Conservation (phyloP, 2,888 invertebrate genomes). For the Zonitis immaculata region DNA sequence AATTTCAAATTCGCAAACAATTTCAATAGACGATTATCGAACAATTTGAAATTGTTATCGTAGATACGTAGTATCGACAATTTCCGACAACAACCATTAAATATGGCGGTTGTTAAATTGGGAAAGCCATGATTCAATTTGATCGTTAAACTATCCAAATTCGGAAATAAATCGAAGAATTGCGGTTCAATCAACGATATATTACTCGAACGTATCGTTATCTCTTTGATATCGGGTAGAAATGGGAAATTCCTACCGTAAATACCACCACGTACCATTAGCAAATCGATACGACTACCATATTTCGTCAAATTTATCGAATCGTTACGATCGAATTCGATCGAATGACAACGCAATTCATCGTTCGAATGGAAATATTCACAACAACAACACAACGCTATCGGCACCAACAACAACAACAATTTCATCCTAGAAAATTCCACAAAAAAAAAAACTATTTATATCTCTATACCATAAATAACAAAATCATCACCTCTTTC, state of each 20-base stretch:
- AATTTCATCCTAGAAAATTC: neutral
- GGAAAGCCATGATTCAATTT: constrained; percentile 21
- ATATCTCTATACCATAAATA: no score
- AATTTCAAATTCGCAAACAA: constrained; percentile 11
- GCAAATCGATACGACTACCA: constrained; percentile 16
- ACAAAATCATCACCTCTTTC: no score
- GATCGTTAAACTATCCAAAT: constrained; percentile 17
- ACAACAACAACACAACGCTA: constrained; percentile 2
- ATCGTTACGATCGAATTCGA: constrained; percentile 14
- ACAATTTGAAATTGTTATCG: constrained; percentile 16
- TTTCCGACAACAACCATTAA: constrained; percentile 17
- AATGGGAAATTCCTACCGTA: constrained; percentile 13
- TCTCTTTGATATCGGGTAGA: constrained; percentile 12
- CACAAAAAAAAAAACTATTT: no score
- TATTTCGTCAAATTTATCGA: constrained; percentile 13
- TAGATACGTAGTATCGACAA: constrained; percentile 11
- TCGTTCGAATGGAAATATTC: constrained; percentile 13
- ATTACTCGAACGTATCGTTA: constrained; percentile 15
- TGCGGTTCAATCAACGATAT: constrained; percentile 15
- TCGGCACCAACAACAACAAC: neutral
- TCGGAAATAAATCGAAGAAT: constrained; percentile 14
- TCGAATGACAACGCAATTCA: constrained; percentile 13
- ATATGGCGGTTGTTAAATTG: constrained; percentile 12
- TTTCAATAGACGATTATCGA: constrained; percentile 14
- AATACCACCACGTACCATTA: constrained; percentile 12